phyloP scores from a whole-genome alignment of 2,888 invertebrate species.

The Loripinus fragilis region DNA sequence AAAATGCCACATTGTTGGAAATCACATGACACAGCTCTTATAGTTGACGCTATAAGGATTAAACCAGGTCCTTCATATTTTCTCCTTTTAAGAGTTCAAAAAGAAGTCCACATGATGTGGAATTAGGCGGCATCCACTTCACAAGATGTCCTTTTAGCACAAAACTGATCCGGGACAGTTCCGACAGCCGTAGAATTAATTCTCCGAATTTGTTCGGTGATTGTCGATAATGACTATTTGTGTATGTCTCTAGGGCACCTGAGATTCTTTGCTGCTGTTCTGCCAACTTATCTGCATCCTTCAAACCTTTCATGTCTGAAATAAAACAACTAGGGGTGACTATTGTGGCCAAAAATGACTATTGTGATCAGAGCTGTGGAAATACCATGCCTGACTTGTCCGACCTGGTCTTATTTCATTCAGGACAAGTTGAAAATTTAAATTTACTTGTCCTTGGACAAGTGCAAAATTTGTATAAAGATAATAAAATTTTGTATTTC shows the following conservation, averaged over 20 bases:
- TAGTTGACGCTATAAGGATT: too few species aligned
- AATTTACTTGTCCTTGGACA: too few species aligned
- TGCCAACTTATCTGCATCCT: conserved; percentile 96
- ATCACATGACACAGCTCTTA: too few species aligned
- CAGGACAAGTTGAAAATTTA: too few species aligned
- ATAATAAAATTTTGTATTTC: too few species aligned
- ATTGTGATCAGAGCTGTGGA: too few species aligned
- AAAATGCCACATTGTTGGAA: too few species aligned
- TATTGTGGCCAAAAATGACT: too few species aligned
- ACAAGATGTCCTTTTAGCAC: conserved; percentile 90
- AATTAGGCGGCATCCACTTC: conserved; percentile 93
- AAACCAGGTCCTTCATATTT: conserved; percentile 64
- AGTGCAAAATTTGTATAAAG: too few species aligned
- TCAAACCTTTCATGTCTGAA: conserved; percentile 94
- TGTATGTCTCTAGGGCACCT: conserved; percentile 96
- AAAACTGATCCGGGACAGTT: conserved; percentile 97
- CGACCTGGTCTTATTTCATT: too few species aligned
- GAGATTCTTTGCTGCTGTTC: conserved; percentile 97
- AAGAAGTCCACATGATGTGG: conserved; percentile 95
- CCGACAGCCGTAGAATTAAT: conserved; percentile 95
- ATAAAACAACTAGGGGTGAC: too few species aligned
- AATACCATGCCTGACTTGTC: too few species aligned
- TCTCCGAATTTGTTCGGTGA: conserved; percentile 98
- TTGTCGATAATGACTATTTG: conserved; percentile 94
- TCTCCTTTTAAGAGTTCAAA: conserved; percentile 92